Percentiles rank a stretch among this genome's conserved stretches.
These are phyloP conservation scores for Phenacoccus solenopsis DNA, from an alignment of 1,140 invertebrate species.

Conservation along the genomic window DNA sequence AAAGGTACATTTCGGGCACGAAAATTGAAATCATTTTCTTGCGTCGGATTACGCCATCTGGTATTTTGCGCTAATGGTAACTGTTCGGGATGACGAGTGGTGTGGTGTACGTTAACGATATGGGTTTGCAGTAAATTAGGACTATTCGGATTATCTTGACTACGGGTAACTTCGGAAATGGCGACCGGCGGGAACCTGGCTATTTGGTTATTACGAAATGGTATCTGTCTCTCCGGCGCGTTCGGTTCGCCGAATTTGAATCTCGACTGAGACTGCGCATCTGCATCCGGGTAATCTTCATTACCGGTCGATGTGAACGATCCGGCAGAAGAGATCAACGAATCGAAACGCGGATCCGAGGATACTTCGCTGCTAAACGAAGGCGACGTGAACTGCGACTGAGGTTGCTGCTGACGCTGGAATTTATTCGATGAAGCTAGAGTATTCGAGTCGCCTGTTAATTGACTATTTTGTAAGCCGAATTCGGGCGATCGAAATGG, in stretches of 20 bases:
- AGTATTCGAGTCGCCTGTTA: background rate
- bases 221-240: background rate
- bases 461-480: constrained; percentile 2
- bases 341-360: constrained; percentile 3
- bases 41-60: background rate
- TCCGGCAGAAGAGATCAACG: background rate
- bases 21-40: background rate
- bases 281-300: background rate
- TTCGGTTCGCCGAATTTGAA: background rate
- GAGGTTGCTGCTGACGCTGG: constrained; percentile 9
- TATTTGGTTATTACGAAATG: background rate
- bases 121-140: constrained; percentile 5
- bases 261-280: background rate
- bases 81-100: background rate
- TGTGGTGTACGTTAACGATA: background rate
- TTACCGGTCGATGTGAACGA: background rate
- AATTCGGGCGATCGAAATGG: constrained; percentile 21
- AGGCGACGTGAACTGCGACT: constrained; percentile 10
- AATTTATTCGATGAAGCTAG: constrained; percentile 12
- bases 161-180: constrained; percentile 10
- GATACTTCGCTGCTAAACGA: constrained; percentile 16
- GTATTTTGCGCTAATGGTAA: background rate
- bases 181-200: background rate
- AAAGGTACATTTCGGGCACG: background rate
- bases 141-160: background rate